phyloP scores from a whole-genome alignment of 1,140 invertebrate genomes.

The Cyrtorhinus lividipennis region DNA sequence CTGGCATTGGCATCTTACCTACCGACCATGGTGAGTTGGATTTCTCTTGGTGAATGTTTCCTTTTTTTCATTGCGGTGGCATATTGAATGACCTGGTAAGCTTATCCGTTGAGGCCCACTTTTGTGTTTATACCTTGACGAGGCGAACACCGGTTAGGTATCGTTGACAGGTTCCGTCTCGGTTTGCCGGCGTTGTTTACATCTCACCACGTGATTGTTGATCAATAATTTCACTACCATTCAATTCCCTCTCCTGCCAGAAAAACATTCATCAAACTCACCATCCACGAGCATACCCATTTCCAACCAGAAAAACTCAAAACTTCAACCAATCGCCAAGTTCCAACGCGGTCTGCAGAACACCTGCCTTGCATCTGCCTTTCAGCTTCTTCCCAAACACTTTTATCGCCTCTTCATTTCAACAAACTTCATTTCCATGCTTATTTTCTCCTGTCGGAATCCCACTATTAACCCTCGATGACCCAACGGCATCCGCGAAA shows the following conservation, averaged over 20 bases:
- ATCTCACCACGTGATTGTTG: not conserved
- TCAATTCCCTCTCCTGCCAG: too few species aligned
- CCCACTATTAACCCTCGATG: not conserved
- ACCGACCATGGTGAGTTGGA: slow-evolving; percentile 4
- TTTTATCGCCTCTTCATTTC: not conserved
- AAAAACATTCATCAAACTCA: too few species aligned
- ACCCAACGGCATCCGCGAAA: not conserved
- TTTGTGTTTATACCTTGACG: not conserved
- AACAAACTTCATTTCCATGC: not conserved
- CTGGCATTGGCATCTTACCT: not conserved
- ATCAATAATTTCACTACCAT: not conserved
- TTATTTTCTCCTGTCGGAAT: too few species aligned
- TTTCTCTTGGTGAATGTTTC: not conserved
- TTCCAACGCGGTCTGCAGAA: too few species aligned
- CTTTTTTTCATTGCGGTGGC: not conserved
- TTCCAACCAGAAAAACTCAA: too few species aligned
- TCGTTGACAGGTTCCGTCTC: slow-evolving; percentile 5
- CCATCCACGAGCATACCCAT: too few species aligned
- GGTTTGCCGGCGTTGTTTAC: not conserved
- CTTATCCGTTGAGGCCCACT: not conserved
- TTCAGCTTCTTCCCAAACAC: not conserved
- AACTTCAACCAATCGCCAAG: too few species aligned
- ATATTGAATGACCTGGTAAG: not conserved
- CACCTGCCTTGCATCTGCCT: not conserved
- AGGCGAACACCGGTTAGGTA: not conserved